Evolutionary conservation across 2,888 invertebrate genomes (phyloP), one percentile per base, ranked within the genome.

Genomic region (Stictocephala bisonia): DNA sequence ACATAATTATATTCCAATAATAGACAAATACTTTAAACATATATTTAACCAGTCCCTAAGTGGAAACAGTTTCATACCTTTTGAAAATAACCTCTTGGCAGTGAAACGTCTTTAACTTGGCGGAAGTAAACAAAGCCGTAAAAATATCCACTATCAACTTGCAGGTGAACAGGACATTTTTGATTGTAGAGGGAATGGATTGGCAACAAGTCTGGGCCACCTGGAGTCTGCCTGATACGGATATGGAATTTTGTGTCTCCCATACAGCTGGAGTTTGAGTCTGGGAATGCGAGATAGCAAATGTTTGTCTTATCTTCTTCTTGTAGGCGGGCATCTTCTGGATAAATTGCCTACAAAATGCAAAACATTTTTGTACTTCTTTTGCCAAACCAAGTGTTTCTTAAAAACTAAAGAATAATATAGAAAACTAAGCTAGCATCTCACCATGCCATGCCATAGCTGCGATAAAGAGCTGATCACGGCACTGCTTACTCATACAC

Each of bases 61-160:
- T n/a, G n/a, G n/a, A n/a, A n/a, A n/a, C n/a, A n/a, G n/a, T n/a
- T n/a, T n/a, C n/a, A n/a, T n/a, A 92, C 93, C 88, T 99, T 99
- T 86, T 99, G 99, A 86, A 99, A 99, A 85, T 99, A 99, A 41
- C 99, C 99, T 81, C 99, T 89, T 41, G 97, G 94, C 79, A 99
- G 86, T 40, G 91, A 89, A 22, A 92, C 88, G 86, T 98, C 97
- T 84, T 95, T 96, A 66, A 96, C 95, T 88, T 98, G 99, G 77
- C 99, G 90, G 86, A 99, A 99, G 85, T 97, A 99, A 3, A 99
- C 99, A 87, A 95, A 99, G 72, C 99, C 99, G 91, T 96, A 97
- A 82, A 93, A 94, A 85, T 95, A 96, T 75, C 93, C 91, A 70
- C 89, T 86, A 83, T 96, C 94, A n/a, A 91, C 91, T 83, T 93